A percentile compares a stretch with the other conserved stretches of the same genome.
Conservation (phyloP, 2,888 invertebrate genomes). For the Metellina segmentata region DNA sequence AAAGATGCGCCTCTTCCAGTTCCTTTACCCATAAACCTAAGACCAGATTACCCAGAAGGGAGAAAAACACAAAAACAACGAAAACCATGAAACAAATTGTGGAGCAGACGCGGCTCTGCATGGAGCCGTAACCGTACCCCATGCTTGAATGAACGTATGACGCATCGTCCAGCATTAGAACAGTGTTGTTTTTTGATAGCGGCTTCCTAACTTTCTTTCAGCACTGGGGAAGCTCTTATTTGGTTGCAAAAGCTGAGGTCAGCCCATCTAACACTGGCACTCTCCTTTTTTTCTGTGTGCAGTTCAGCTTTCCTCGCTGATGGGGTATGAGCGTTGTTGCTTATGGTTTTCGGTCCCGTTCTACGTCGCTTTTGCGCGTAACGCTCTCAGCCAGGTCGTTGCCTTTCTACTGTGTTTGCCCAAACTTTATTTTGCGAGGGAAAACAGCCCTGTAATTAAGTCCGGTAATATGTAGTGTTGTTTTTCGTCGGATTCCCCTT, state of each 20-base stretch:
- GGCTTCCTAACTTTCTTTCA: neutral
- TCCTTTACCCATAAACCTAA: too few species aligned
- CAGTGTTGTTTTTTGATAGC: neutral
- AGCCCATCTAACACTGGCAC: neutral
- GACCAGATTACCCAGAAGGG: too few species aligned
- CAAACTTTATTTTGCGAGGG: too few species aligned
- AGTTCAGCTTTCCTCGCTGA: too few species aligned
- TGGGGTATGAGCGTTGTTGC: too few species aligned
- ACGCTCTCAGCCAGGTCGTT: too few species aligned
- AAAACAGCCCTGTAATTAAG: too few species aligned
- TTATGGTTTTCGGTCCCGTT: too few species aligned
- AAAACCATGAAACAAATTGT: slow-evolving; percentile 3
- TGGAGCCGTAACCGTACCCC: slow-evolving; percentile 25
- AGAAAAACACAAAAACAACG: neutral
- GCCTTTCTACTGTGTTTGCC: too few species aligned
- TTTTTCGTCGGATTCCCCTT: too few species aligned
- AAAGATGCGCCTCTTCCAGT: neutral
- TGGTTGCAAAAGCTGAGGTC: neutral
- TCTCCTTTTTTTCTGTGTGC: neutral
- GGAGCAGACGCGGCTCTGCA: neutral
- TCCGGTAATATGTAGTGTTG: too few species aligned
- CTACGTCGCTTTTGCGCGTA: too few species aligned
- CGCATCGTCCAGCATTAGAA: slow-evolving; percentile 7
- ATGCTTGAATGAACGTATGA: slow-evolving; percentile 25
- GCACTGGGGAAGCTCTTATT: slow-evolving; percentile 12